Base-by-base conservation (phyloP, 2,113 vertebrate species). In the Pimephales promelas region DNA sequence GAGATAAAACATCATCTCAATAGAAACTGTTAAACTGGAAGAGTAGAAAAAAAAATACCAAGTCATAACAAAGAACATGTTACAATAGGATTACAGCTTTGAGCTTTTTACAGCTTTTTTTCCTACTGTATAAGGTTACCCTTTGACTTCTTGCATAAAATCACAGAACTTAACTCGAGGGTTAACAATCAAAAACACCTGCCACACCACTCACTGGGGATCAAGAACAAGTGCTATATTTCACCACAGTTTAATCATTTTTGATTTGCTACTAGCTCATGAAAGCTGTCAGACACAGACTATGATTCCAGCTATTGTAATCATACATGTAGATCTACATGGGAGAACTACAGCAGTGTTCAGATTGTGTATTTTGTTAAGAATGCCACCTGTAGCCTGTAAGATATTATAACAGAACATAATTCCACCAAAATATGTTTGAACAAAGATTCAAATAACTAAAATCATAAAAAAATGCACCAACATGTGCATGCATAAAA, bases 141-240 rank as follows among this genome's bases (percentile, higher is more conserved):
- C 54, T 78, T 22, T 62, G 45, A 74, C 70, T 72, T 47, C 22
- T 45, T 14, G 13, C 3, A 45, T 7, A 74, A 40, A 31, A 52
- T 57, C 57, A 28, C 56, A 62, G 40, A 79, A 24, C n/a, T 10
- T 11, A 77, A 43, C 22, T 36, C 52, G 13, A 11, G 28, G 11
- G 79, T 82, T 62, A 61, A 31, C 61, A 56, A 31, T 78, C 54
- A 28, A 54, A 34, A 47, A 77, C 86, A 84, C 64, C 62, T 78
- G 72, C 28, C n/a, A 71, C 16, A 76, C 45, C 28, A 59, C 18
- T 24, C 31, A 14, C 28, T 62, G 61, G 36, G 66, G 36, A 71
- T 14, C n/a, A n/a, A n/a, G 52, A 61, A n/a, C 49, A 28, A 31
- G 80, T 31, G 62, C 72, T 75, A 84, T 71, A 34, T 84, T 84